phyloP scores from a whole-genome alignment of 1,140 invertebrate genomes.

The Drosophila paulistorum region DNA sequence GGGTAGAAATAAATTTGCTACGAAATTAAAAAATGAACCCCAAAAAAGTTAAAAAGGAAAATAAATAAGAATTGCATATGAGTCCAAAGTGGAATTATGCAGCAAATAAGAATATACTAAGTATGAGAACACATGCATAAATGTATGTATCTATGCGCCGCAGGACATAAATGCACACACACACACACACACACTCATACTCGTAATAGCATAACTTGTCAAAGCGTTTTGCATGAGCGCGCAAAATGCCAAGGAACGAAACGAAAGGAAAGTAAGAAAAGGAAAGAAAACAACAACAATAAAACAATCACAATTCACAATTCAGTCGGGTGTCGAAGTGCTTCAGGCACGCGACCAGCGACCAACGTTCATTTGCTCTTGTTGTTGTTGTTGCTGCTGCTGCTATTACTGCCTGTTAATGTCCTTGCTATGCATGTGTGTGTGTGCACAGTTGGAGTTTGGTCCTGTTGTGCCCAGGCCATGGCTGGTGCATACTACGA shows the following conservation, averaged over 20 bases:
- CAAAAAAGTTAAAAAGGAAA: background rate
- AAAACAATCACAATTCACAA: slow-evolving; percentile 80
- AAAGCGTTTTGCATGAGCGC: slow-evolving; percentile 54
- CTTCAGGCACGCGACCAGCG: slow-evolving; percentile 78
- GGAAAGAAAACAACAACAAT: slow-evolving; percentile 25
- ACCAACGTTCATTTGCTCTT: slow-evolving; percentile 69
- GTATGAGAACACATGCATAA: slow-evolving; percentile 57
- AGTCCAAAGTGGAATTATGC: slow-evolving; percentile 54
- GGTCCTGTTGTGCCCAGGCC: background rate
- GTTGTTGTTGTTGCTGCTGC: slow-evolving; percentile 22
- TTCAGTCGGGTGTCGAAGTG: slow-evolving; percentile 82
- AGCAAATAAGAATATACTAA: slow-evolving; percentile 19
- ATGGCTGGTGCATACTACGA: slow-evolving; percentile 14
- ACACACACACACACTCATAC: slow-evolving; percentile 15
- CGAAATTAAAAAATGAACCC: slow-evolving; percentile 7
- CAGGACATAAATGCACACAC: slow-evolving; percentile 55
- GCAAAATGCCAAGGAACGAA: slow-evolving; percentile 34
- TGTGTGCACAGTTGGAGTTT: slow-evolving; percentile 47
- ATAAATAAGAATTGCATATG: slow-evolving; percentile 26
- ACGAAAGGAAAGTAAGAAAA: slow-evolving; percentile 17
- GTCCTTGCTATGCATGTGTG: slow-evolving; percentile 46
- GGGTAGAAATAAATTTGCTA: slow-evolving; percentile 32
- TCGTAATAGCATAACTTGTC: slow-evolving; percentile 31
- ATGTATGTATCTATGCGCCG: slow-evolving; percentile 67
- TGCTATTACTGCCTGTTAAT: slow-evolving; percentile 72